Evolutionary conservation across 1,140 invertebrate genomes (phyloP).

Genomic region (Atta cephalotes): DNA sequence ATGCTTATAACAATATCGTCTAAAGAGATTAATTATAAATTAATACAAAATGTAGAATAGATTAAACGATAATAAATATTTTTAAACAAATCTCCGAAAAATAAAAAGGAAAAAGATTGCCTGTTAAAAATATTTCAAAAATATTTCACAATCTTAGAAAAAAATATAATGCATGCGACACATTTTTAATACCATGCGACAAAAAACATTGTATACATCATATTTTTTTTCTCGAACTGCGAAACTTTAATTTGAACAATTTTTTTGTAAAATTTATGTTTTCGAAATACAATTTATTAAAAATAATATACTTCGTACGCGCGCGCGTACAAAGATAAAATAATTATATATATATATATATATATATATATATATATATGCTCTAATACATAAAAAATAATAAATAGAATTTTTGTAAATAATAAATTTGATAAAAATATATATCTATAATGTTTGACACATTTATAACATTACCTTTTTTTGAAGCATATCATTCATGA

Average conservation of each 20-base stretch:
- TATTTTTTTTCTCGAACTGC: background rate
- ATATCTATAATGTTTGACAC: background rate
- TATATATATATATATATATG: background rate
- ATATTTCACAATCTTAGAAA: too few relatives aligned
- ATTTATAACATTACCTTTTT: slow-evolving; percentile 32
- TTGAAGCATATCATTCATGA: slow-evolving; percentile 68
- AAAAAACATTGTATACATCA: background rate
- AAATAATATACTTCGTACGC: background rate
- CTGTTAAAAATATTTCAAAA: too few relatives aligned
- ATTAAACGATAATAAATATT: too few relatives aligned
- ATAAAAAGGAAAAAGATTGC: too few relatives aligned
- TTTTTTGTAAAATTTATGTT: background rate
- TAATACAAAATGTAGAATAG: too few relatives aligned
- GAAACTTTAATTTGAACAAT: background rate
- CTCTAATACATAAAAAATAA: background rate
- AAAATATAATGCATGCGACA: background rate
- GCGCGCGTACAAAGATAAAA: too few relatives aligned
- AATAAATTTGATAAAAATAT: slow-evolving; percentile 4
- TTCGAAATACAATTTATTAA: background rate
- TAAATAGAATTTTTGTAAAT: background rate
- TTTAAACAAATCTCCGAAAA: too few relatives aligned
- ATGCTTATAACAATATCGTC: too few relatives aligned
- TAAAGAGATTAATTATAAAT: too few relatives aligned
- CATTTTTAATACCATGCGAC: background rate
- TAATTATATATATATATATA: background rate